Percentiles rank a stretch among this genome's conserved stretches.
Conservation (phyloP, 2,888 invertebrate species). For the Baronia brevicornis region DNA sequence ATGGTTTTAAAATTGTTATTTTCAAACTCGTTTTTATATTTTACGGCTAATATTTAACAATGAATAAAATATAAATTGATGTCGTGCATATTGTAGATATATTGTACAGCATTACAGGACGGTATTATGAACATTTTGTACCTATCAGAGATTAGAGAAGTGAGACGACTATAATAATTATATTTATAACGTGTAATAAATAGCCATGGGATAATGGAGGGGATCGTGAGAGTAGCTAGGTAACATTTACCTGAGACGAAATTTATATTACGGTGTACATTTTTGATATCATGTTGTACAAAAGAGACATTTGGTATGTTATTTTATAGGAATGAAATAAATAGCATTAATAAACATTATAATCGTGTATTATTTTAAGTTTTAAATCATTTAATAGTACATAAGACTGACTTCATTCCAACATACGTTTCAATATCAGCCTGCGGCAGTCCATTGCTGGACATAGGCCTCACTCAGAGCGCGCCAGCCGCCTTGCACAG, state of each 20-base stretch:
- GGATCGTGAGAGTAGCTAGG: constrained; percentile 59
- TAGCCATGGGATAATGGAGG: constrained; percentile 49
- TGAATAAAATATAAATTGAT: constrained; percentile 40
- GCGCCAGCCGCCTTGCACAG: no score
- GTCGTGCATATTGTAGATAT: constrained; percentile 54
- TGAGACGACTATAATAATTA: constrained; percentile 63
- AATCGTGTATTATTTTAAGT: constrained; percentile 30
- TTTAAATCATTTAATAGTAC: constrained; percentile 3
- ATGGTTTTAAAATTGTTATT: constrained; percentile 16
- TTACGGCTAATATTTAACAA: constrained; percentile 31
- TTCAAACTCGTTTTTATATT: constrained; percentile 11
- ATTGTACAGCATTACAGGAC: constrained; percentile 51
- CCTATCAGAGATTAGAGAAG: constrained; percentile 52
- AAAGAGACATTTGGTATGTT: constrained; percentile 77
- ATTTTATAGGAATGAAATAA: constrained; percentile 78
- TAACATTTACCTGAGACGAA: constrained; percentile 73
- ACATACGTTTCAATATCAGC: no score
- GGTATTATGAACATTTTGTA: constrained; percentile 45
- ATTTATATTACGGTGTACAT: constrained; percentile 77
- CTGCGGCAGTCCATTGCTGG: no score
- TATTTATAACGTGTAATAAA: constrained; percentile 54
- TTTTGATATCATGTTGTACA: constrained; percentile 77
- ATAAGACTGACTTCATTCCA: no score
- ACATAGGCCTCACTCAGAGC: no score
- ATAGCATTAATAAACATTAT: constrained; percentile 69